These are phyloP conservation scores for Monodelphis domestica DNA, from an alignment of 2,797 vertebrate species.

Conservation along the genomic window DNA sequence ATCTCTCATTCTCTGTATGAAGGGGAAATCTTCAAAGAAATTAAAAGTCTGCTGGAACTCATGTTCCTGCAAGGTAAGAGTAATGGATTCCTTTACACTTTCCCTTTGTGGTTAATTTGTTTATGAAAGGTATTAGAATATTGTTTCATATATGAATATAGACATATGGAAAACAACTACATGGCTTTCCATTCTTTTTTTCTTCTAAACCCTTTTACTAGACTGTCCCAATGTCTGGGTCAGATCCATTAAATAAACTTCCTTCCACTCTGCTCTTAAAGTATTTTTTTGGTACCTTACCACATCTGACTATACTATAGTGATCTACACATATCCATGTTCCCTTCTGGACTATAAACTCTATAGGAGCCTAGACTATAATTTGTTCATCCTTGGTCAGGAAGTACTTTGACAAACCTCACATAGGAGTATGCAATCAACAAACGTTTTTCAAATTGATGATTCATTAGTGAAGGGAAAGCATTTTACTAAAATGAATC, in stretches of 20 bases:
- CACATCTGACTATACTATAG: not conserved
- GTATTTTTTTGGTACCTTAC: not conserved
- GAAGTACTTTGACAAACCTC: not conserved
- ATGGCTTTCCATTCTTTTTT: not conserved
- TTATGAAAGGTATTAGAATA: conserved; percentile 44
- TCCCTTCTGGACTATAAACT: not conserved
- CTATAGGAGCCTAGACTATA: not conserved
- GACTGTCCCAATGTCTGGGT: not conserved
- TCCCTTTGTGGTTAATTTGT: not conserved
- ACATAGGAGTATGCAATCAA: not conserved
- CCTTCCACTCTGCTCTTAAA: not conserved
- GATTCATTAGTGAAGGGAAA: not conserved
- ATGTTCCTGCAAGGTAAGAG: not conserved
- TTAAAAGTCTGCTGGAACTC: not conserved
- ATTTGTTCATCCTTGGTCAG: not conserved
- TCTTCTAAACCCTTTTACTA: not conserved
- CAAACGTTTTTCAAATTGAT: not conserved
- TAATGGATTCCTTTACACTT: not conserved
- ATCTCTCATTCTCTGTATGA: not conserved
- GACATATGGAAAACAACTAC: not conserved
- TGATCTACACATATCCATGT: not conserved
- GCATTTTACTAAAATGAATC: not conserved
- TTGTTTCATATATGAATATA: not conserved
- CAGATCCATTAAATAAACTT: not conserved
- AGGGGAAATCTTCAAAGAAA: not conserved